These are phyloP conservation scores for Oncorhynchus clarkii DNA, from an alignment of 2,113 vertebrate species.

Conservation along the genomic window DNA sequence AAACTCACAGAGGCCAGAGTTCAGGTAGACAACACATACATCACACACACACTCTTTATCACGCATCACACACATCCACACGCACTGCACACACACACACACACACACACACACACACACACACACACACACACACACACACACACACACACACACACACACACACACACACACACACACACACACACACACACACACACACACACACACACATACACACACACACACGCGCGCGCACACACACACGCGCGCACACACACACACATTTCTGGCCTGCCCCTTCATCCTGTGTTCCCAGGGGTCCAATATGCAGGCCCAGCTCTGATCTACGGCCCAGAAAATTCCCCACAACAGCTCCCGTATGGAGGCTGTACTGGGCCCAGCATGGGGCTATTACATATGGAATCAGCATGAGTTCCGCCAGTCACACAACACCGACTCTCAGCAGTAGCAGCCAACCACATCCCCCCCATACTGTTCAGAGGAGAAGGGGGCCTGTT, in stretches of 20 bases:
- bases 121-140: background rate
- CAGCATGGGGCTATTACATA: slow-evolving; percentile 75
- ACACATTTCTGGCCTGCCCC: background rate
- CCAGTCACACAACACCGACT: slow-evolving; percentile 60
- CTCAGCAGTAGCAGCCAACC: slow-evolving; percentile 6
- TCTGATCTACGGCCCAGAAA: slow-evolving; percentile 80
- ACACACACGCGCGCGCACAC: background rate
- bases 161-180: background rate
- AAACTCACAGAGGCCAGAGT: slow-evolving; percentile 94
- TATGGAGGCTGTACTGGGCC: slow-evolving; percentile 81
- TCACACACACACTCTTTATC: background rate
- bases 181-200: background rate
- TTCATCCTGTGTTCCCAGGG: slow-evolving; percentile 73
- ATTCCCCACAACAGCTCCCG: slow-evolving; percentile 82
- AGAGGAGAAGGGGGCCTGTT: background rate
- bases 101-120: slow-evolving; percentile 3
- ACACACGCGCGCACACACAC: background rate
- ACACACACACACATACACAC: background rate
- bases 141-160: slow-evolving; percentile 23
- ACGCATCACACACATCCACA: background rate
- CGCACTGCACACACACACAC: background rate
- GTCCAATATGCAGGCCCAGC: slow-evolving; percentile 73
- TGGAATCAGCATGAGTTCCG: slow-evolving; percentile 49
- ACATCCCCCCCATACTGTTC: background rate
- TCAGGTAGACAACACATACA: slow-evolving; percentile 74